phyloP scores from a whole-genome alignment of 2,797 vertebrate genomes.

The Manis crassicaudata region DNA sequence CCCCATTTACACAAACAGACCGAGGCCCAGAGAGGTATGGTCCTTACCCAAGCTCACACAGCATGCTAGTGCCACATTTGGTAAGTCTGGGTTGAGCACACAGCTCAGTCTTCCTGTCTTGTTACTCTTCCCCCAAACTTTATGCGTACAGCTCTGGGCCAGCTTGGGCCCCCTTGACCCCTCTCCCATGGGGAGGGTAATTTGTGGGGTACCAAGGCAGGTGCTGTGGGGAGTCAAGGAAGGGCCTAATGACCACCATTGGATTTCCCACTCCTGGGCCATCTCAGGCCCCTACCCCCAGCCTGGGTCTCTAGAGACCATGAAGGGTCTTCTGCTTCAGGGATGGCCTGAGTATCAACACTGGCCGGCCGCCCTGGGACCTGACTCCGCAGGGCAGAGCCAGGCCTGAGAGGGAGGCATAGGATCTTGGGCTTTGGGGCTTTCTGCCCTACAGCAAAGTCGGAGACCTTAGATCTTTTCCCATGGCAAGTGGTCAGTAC shows the following conservation, averaged over 20 bases:
- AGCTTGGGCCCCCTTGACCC: neutral
- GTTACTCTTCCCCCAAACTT: neutral
- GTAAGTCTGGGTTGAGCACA: neutral
- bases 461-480: neutral
- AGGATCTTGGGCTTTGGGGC: neutral
- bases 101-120: neutral
- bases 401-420: neutral
- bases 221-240: neutral
- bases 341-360: neutral
- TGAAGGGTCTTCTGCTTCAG: neutral
- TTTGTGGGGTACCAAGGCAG: neutral
- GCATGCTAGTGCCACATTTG: neutral
- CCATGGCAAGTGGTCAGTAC: no score
- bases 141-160: neutral
- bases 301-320: neutral
- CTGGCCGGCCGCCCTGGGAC: accelerated
- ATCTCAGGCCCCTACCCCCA: neutral
- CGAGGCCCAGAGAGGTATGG: neutral
- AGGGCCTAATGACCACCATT: neutral
- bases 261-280: neutral
- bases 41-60: neutral
- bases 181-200: neutral
- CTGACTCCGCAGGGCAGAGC: no score
- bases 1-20: neutral
- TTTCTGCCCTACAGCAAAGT: neutral